Conservation (phyloP, 1,140 invertebrate species). For the Eufriesea mexicana region DNA sequence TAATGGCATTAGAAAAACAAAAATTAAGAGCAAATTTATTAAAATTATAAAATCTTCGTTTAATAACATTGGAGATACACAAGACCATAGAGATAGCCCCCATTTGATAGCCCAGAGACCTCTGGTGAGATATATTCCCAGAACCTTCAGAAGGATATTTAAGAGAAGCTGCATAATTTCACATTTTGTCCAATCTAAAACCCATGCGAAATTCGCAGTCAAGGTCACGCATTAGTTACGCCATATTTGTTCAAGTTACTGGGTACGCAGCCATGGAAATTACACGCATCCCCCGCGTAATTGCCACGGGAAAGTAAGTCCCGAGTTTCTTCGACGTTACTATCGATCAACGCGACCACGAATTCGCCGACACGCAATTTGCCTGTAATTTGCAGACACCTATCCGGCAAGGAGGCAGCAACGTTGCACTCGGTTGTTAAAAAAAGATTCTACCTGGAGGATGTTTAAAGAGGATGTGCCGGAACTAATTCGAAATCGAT, state of each 20-base stretch:
- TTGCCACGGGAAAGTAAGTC: neutral
- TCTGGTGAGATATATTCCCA: neutral
- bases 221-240: neutral
- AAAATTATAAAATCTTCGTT: too few relatives aligned
- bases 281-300: neutral
- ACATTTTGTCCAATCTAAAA: neutral
- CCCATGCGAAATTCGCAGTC: neutral
- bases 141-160: neutral
- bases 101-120: too few relatives aligned
- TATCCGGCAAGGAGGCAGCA: neutral
- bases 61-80: too few relatives aligned
- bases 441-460: constrained; percentile 36
- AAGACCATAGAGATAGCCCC: too few relatives aligned
- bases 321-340: neutral
- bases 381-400: constrained; percentile 9
- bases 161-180: neutral
- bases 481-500: constrained; percentile 48
- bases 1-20: too few relatives aligned
- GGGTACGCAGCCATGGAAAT: neutral
- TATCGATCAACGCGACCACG: constrained; percentile 9
- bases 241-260: neutral
- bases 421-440: constrained; percentile 27
- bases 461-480: constrained; percentile 42
- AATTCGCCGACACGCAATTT: constrained; percentile 17
- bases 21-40: too few relatives aligned